phyloP scores from a whole-genome alignment of 2,888 invertebrate genomes.

The Parthenolecanium corni region DNA sequence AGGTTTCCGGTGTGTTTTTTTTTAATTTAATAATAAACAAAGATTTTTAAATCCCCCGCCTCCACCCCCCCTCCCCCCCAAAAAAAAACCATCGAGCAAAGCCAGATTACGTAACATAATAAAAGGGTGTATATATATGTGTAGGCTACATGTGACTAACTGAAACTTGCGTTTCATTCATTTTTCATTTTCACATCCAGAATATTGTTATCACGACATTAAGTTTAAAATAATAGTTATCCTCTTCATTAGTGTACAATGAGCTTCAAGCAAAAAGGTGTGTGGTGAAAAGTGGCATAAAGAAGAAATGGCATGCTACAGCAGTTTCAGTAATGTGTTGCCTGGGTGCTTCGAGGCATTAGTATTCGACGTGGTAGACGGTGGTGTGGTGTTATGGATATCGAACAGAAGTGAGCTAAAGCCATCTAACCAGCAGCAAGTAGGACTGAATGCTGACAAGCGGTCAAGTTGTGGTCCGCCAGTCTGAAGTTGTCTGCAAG shows the following conservation, averaged over 20 bases:
- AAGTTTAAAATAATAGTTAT: too few species aligned
- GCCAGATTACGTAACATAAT: too few species aligned
- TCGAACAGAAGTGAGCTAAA: conserved; percentile 24
- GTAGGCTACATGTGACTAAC: too few species aligned
- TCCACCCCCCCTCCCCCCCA: too few species aligned
- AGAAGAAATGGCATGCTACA: neutral
- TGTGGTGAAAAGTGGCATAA: neutral
- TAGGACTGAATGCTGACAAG: conserved; percentile 18
- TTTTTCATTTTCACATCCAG: too few species aligned
- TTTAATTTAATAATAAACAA: too few species aligned
- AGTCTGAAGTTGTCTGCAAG: conserved; percentile 15
- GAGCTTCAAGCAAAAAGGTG: neutral
- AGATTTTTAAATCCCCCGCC: too few species aligned
- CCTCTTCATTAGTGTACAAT: neutral
- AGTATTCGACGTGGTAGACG: conserved; percentile 16
- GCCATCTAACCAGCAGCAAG: conserved; percentile 10
- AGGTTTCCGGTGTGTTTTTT: too few species aligned
- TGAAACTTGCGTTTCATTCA: too few species aligned
- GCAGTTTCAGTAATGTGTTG: neutral
- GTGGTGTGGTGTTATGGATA: conserved; percentile 26
- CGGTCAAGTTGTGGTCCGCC: conserved; percentile 15
- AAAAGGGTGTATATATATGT: too few species aligned
- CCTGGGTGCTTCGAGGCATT: conserved; percentile 20
- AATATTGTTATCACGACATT: too few species aligned
- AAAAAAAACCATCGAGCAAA: too few species aligned